Evolutionary conservation across 2,113 vertebrate species (phyloP).

Genomic region (Xyrauchen texanus): DNA sequence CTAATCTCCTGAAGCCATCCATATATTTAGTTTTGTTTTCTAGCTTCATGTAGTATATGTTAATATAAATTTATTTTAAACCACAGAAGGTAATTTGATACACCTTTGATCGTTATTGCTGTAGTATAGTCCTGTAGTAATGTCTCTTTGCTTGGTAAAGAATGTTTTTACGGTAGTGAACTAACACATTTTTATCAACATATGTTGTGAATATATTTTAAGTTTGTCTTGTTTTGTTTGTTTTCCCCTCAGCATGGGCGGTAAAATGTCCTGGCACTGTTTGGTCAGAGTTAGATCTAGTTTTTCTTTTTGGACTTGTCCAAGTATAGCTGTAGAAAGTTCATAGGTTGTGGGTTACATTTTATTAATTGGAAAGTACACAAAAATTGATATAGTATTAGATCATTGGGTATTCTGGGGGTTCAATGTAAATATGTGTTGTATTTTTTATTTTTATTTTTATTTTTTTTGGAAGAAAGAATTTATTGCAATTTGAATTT

Average conservation of each 20-base stretch:
- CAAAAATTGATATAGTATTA: conserved; percentile 59
- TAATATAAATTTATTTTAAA: conserved; percentile 22
- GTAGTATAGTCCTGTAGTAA: conserved; percentile 37
- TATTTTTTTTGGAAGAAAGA: conserved; percentile 66
- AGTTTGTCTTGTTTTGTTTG: conserved; percentile 30
- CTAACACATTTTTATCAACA: conserved; percentile 51
- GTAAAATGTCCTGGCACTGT: conserved; percentile 40
- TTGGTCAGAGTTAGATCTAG: conserved; percentile 26
- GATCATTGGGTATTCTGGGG: conserved; percentile 52
- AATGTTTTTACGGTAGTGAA: conserved; percentile 45
- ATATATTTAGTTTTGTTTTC: conserved; percentile 25
- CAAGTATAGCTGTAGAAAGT: conserved; percentile 33
- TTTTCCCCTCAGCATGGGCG: conserved; percentile 40
- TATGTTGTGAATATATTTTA: conserved; percentile 47
- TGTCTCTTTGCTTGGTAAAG: conserved; percentile 34
- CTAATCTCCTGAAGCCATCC: neutral
- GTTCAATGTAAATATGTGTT: conserved; percentile 74
- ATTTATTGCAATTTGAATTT: conserved; percentile 60
- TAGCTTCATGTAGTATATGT: conserved; percentile 6
- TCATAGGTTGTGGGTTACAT: conserved; percentile 46
- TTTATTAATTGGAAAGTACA: conserved; percentile 51
- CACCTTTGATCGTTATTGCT: conserved; percentile 21
- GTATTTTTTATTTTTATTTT: conserved; percentile 71
- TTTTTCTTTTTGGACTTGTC: conserved; percentile 37
- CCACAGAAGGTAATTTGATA: conserved; percentile 28